Evolutionary conservation across 2,113 vertebrate species (phyloP).

Genomic region (Oxyura jamaicensis): DNA sequence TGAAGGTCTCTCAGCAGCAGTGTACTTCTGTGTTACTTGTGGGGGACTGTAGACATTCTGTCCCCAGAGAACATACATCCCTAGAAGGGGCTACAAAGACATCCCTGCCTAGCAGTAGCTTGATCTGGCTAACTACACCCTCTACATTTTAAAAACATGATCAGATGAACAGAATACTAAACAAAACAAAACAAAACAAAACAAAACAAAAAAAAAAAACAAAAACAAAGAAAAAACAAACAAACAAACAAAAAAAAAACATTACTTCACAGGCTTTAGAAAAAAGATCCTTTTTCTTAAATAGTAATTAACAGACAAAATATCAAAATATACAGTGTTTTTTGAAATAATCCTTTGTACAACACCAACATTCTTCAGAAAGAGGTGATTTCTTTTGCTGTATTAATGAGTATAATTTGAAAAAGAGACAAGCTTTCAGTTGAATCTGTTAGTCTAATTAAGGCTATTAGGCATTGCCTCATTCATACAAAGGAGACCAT

Average conservation of each 20-base stretch:
- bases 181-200: no score
- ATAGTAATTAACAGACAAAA: not conserved
- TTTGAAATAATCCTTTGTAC: not conserved
- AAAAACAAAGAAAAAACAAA: no score
- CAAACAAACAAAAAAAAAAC: no score
- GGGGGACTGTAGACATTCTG: fast-evolving
- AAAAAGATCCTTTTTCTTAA: not conserved
- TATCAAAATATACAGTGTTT: not conserved
- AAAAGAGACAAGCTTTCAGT: not conserved
- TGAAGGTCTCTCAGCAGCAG: not conserved
- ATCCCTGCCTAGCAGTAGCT: not conserved
- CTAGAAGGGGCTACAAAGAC: not conserved
- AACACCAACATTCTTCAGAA: not conserved
- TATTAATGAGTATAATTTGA: not conserved
- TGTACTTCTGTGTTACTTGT: fast-evolving
- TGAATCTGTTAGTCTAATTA: not conserved
- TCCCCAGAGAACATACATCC: not conserved
- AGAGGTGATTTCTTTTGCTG: not conserved
- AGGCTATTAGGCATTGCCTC: not conserved
- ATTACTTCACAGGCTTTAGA: not conserved
- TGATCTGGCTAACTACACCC: not conserved
- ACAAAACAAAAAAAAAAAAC: no score
- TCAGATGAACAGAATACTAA: not conserved
- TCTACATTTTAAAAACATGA: not conserved
- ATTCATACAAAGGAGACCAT: not conserved